Conservation (phyloP, 1,140 invertebrate species). For the Mactra quadrangularis region DNA sequence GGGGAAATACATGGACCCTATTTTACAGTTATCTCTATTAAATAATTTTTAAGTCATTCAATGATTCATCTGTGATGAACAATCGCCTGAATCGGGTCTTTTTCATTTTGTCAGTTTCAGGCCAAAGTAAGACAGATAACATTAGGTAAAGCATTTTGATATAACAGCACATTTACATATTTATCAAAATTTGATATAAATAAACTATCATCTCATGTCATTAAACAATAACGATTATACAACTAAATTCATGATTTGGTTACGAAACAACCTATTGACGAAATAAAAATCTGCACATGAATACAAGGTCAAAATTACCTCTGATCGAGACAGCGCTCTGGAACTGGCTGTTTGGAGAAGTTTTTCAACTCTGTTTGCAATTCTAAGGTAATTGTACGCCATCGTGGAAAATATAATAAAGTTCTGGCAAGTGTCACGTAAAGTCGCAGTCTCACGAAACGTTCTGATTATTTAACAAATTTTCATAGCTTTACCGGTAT, state of each 20-base stretch:
- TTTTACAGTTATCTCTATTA: no score
- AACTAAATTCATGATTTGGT: neutral
- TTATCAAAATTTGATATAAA: neutral
- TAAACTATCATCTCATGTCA: neutral
- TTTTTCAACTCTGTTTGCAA: conserved; percentile 16
- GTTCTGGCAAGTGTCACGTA: neutral
- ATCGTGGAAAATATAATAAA: conserved; percentile 13
- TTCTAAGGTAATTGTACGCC: conserved; percentile 29
- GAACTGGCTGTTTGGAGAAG: conserved; percentile 26
- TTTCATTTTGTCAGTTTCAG: neutral
- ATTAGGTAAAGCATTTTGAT: neutral
- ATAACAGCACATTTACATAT: neutral
- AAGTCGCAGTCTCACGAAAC: conserved; percentile 1
- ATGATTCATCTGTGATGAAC: no score
- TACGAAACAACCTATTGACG: neutral
- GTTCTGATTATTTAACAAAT: conserved; percentile 26
- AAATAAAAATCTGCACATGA: neutral
- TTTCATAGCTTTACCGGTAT: conserved; percentile 10
- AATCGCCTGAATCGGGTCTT: no score
- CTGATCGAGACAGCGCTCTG: neutral
- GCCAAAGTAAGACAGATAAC: no score
- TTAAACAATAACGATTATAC: neutral
- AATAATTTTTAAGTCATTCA: no score
- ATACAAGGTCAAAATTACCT: conserved; percentile 15
- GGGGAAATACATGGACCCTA: no score